Evolutionary conservation across 1,140 invertebrate genomes (phyloP).

Genomic region (Ctenoplectra terminalis): DNA sequence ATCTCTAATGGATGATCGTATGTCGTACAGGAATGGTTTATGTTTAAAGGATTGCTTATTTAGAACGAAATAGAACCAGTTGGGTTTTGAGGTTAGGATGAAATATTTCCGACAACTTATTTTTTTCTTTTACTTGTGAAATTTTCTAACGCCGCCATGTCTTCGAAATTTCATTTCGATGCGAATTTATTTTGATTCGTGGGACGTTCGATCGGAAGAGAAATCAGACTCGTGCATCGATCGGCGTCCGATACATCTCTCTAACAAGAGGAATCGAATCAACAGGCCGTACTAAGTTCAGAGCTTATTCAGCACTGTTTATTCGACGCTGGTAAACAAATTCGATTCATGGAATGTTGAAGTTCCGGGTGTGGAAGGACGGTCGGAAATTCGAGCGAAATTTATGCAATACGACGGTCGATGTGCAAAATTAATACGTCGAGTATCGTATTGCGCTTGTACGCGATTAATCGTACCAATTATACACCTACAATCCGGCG

Average conservation of each 20-base stretch:
- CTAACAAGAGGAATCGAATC: neutral
- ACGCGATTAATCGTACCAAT: slow-evolving; percentile 51
- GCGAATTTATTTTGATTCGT: too few species aligned
- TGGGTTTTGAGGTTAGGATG: too few species aligned
- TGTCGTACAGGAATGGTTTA: too few species aligned
- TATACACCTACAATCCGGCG: neutral
- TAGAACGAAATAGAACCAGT: too few species aligned
- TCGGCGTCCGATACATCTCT: neutral
- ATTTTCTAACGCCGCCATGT: neutral
- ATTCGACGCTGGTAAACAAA: slow-evolving; percentile 1
- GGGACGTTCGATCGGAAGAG: too few species aligned
- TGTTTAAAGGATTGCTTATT: too few species aligned
- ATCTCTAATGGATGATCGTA: too few species aligned
- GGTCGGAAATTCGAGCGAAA: slow-evolving; percentile 18
- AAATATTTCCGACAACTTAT: too few species aligned
- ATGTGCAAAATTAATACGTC: slow-evolving; percentile 51
- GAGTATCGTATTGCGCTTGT: slow-evolving; percentile 6
- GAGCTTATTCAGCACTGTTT: neutral
- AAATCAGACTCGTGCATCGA: neutral
- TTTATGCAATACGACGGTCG: neutral
- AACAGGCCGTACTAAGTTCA: slow-evolving; percentile 5
- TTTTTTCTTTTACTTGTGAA: neutral
- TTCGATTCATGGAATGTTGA: neutral
- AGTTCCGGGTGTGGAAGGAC: neutral
- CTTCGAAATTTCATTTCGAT: neutral